A percentile compares a stretch with the other conserved stretches of the same genome.
Evolutionary conservation across 1,140 invertebrate species (phyloP).

Genomic region (Drosophila bocki): DNA sequence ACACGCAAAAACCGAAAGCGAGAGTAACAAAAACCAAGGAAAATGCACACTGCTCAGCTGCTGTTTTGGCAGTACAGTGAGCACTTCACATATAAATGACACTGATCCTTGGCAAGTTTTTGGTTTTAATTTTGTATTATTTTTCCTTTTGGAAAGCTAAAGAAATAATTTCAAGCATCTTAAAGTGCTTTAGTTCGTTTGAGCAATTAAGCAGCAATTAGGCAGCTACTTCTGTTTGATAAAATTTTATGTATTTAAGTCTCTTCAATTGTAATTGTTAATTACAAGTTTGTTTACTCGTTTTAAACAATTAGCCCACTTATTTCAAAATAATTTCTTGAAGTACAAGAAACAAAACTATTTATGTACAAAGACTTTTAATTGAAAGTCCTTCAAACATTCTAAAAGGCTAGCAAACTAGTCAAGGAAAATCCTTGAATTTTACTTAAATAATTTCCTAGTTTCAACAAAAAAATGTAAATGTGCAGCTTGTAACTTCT

Average conservation of each 20-base stretch:
- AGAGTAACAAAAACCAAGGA: constrained; percentile 16
- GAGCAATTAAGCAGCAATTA: background rate
- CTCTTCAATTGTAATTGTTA: background rate
- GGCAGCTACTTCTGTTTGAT: no score
- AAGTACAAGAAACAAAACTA: background rate
- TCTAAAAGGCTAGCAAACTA: background rate
- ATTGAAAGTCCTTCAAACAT: background rate
- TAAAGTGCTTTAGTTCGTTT: background rate
- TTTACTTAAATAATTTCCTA: background rate
- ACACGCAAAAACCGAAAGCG: constrained; percentile 27
- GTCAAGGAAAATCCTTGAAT: background rate
- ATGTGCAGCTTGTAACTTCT: background rate
- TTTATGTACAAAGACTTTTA: background rate
- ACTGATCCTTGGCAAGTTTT: background rate
- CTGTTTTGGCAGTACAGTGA: constrained; percentile 17
- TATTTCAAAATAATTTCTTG: background rate
- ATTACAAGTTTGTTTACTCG: background rate
- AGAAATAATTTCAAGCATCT: background rate
- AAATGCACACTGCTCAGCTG: constrained; percentile 11
- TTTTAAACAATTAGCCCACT: background rate
- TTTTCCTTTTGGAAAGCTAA: background rate
- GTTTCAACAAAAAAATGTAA: background rate
- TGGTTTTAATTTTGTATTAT: background rate
- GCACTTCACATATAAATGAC: background rate
- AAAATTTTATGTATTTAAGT: background rate